phyloP scores from a whole-genome alignment of 2,797 vertebrate species.

The Eremophila alpestris region DNA sequence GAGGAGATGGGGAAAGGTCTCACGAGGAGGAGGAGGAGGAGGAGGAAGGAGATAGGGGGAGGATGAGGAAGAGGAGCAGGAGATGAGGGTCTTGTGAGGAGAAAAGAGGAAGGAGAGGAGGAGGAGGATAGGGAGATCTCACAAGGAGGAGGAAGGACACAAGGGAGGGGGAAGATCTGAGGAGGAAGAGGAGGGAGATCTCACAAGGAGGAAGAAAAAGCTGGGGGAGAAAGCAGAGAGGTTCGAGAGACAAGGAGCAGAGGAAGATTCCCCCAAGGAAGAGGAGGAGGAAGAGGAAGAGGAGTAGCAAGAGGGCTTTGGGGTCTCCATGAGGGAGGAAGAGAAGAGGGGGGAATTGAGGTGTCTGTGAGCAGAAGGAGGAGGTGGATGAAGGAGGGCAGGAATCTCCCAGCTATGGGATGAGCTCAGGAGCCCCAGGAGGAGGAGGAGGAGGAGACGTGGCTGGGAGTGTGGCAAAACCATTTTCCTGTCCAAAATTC shows the following conservation, averaged over 20 bases:
- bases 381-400: not conserved
- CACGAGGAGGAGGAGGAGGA: not conserved
- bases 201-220: not conserved
- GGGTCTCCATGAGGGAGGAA: too few species aligned
- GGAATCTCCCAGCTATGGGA: not conserved
- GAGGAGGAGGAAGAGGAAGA: not conserved
- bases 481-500: not conserved
- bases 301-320: not conserved
- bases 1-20: too few species aligned
- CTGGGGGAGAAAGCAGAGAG: not conserved
- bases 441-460: not conserved
- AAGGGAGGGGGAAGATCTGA: not conserved
- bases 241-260: too few species aligned
- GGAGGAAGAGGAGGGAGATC: not conserved
- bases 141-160: not conserved
- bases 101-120: too few species aligned
- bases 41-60: too few species aligned
- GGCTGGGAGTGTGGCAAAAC: rapidly evolving
- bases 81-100: not conserved
- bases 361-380: not conserved
- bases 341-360: not conserved
- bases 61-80: not conserved
- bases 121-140: too few species aligned
- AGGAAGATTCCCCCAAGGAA: not conserved
- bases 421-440: not conserved